A percentile compares a stretch with the other conserved stretches of the same genome.
phyloP scores from a whole-genome alignment of 64 coral and sea anemone species.

The Catalaphyllia jardinei region DNA sequence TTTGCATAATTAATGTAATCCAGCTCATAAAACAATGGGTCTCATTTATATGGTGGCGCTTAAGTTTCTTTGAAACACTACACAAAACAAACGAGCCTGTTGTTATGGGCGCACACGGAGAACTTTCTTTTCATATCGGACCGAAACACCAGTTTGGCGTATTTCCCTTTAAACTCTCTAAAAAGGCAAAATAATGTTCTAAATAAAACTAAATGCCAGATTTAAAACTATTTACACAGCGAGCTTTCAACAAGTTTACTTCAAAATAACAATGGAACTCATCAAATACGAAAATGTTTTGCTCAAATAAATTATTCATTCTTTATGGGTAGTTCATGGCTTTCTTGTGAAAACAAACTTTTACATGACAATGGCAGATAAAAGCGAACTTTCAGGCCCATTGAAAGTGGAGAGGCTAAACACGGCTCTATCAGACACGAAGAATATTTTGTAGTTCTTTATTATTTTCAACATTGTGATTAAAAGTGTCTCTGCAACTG shows the following conservation, averaged over 20 bases:
- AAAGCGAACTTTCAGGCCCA: neutral
- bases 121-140: neutral
- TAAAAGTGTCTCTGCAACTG: neutral
- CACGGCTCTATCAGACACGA: neutral
- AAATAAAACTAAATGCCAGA: neutral
- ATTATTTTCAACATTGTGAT: neutral
- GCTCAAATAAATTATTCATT: slow-evolving; percentile 16
- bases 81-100: slow-evolving; percentile 15
- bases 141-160: too few species aligned
- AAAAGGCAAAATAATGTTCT: neutral
- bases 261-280: neutral
- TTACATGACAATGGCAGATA: slow-evolving; percentile 38
- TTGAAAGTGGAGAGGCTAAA: neutral
- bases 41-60: slow-evolving; percentile 12
- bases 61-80: neutral
- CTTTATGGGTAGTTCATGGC: slow-evolving; percentile 1
- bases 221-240: neutral
- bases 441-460: neutral
- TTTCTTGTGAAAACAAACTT: neutral
- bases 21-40: neutral
- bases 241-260: neutral
- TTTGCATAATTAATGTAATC: slow-evolving; percentile 28
- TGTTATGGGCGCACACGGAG: slow-evolving; percentile 3
- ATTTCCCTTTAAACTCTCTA: too few species aligned
- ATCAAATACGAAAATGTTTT: neutral